Evolutionary conservation across 2,797 vertebrate genomes (phyloP), one percentile per base, ranked within the genome.

Genomic region (Urosaurus nigricauda): DNA sequence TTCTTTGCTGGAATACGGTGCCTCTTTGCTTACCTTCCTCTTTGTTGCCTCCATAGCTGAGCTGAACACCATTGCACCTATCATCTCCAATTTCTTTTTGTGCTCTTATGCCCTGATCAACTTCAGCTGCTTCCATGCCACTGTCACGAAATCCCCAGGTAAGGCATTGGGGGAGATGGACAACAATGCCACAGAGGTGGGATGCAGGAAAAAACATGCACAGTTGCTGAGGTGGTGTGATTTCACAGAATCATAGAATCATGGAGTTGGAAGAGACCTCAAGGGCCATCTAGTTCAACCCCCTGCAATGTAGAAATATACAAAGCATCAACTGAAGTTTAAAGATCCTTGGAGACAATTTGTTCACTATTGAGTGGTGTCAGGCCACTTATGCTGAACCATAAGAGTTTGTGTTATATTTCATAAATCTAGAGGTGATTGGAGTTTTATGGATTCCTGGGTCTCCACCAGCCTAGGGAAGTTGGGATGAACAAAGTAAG

Each of bases 21-120:
- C 17, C 6, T 12, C n/a, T 5, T 14, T 2, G 58, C 5, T 83
- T 70, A 88, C 35, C 26, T 81, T 3, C 70, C 1, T 56, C 11
- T 83, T 35, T 21, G 9, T 81, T 78, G 19, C 13, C 4, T 71
- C 51, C 71, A 84, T 92, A 98, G 97, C 95, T 1, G 63, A 97
- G 13, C 94, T 98, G 79, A 96, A 98, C 88, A 89, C 58, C 80
- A 97, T 97, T 16, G 97, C 97, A 8, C 92, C 95, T 40, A 93
- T 97, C 88, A 97, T 97, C 91, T 97, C 97, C 81, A 98, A 97
- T 92, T 97, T 98, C 93, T 98, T 97, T 94, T 94, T 98, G 56
- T 98, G 97, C 74, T 97, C 97, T 17, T 98, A 97, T 24, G 92
- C 96, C 51, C 96, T 97, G 60, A 97, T 97, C 93, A 98, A 97